These are phyloP conservation scores for Watsonalla binaria DNA, from an alignment of 2,888 invertebrate species.

Conservation along the genomic window DNA sequence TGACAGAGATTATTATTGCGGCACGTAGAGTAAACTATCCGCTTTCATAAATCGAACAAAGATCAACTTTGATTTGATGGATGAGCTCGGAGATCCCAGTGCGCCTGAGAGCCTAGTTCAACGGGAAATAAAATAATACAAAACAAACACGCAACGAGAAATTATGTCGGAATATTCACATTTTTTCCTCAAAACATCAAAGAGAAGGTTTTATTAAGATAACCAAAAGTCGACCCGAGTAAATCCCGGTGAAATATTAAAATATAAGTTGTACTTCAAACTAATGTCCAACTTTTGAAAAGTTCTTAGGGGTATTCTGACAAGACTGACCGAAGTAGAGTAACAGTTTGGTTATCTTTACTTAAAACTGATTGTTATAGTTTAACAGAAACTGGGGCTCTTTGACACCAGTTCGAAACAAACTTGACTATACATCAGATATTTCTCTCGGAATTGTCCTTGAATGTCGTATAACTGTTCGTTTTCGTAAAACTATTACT, in stretches of 20 bases:
- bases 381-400: not conserved
- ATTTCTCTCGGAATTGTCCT: too few relatives aligned
- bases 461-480: too few relatives aligned
- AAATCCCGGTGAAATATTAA: too few relatives aligned
- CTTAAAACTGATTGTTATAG: not conserved
- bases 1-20: conserved; percentile 44
- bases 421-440: not conserved
- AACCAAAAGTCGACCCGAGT: too few relatives aligned
- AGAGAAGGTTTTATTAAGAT: too few relatives aligned
- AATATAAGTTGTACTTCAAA: too few relatives aligned
- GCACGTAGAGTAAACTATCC: conserved; percentile 53
- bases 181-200: too few relatives aligned
- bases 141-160: not conserved
- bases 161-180: not conserved
- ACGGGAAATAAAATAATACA: not conserved
- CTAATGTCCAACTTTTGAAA: too few relatives aligned
- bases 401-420: not conserved
- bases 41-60: conserved; percentile 60
- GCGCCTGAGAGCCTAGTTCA: conserved; percentile 10
- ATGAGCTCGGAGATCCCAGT: conserved; percentile 33
- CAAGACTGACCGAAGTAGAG: not conserved
- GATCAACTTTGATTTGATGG: conserved; percentile 61
- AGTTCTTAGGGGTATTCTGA: not conserved
- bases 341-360: not conserved
- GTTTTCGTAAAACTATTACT: too few relatives aligned